Percentiles rank a stretch among this genome's conserved stretches.
Conservation (phyloP, 2,797 vertebrate species). For the Labeo calbasu region DNA sequence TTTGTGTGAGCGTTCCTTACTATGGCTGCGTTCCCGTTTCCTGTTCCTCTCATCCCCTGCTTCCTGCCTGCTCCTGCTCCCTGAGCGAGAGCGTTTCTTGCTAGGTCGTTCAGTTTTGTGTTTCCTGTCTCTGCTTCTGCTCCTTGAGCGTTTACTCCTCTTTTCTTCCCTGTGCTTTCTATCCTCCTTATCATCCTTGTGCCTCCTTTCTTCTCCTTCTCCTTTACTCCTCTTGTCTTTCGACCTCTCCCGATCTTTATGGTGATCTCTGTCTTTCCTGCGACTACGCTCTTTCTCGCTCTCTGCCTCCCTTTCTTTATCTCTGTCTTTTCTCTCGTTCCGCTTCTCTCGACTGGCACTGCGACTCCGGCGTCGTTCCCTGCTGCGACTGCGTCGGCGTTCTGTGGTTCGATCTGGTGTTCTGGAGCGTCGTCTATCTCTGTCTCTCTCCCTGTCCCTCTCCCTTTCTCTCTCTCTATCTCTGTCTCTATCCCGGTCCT, state of each 20-base stretch:
- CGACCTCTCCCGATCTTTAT: conserved; percentile 87
- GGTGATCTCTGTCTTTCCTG: conserved; percentile 76
- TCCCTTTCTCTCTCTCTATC: conserved; percentile 65
- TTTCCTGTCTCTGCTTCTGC: conserved; percentile 85
- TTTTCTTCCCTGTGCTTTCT: conserved; percentile 85
- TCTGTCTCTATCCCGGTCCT: conserved; percentile 66
- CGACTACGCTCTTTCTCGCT: conserved; percentile 83
- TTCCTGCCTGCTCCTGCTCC: conserved; percentile 79
- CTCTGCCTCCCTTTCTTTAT: conserved; percentile 82
- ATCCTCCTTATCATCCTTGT: conserved; percentile 83
- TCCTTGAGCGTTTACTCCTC: conserved; percentile 87
- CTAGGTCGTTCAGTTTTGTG: conserved; percentile 79
- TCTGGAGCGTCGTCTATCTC: conserved; percentile 88
- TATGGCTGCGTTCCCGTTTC: conserved; percentile 86
- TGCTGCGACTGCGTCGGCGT: conserved; percentile 80
- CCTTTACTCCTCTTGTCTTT: conserved; percentile 89
- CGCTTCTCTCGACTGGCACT: conserved; percentile 88
- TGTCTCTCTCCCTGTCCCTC: conserved; percentile 79
- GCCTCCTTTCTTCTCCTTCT: conserved; percentile 81
- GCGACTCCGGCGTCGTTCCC: conserved; percentile 85
- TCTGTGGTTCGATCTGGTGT: conserved; percentile 85
- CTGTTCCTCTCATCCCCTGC: conserved; percentile 84
- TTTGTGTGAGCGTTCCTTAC: conserved; percentile 85
- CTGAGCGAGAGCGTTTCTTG: conserved; percentile 75
- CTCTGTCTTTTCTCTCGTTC: conserved; percentile 84